These are phyloP conservation scores for Trididemnum clinides DNA, from an alignment of 23 tunicate species.

Conservation along the genomic window DNA sequence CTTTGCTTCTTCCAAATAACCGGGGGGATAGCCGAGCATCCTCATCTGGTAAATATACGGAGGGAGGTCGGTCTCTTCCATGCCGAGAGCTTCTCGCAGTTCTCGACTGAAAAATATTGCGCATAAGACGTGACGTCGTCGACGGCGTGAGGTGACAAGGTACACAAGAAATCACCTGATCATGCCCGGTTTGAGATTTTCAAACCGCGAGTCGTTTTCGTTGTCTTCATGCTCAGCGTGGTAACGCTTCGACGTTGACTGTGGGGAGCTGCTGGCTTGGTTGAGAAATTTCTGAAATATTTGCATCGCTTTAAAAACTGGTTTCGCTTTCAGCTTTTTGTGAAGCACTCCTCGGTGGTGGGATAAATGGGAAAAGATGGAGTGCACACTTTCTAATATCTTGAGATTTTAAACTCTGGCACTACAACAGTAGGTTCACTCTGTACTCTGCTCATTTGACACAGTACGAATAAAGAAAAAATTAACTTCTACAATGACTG, in stretches of 20 bases:
- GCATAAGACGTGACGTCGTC: too few relatives aligned
- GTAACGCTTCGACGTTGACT: slow-evolving; percentile 50
- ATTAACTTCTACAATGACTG: too few relatives aligned
- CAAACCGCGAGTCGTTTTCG: slow-evolving; percentile 36
- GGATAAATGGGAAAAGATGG: too few relatives aligned
- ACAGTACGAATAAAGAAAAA: too few relatives aligned
- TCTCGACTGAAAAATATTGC: slow-evolving; percentile 41
- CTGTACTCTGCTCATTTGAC: too few relatives aligned
- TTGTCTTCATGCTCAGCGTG: slow-evolving; percentile 72
- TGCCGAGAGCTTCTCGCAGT: slow-evolving; percentile 80
- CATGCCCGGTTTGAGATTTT: slow-evolving; percentile 66
- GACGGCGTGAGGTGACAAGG: too few relatives aligned
- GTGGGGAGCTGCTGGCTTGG: slow-evolving; percentile 49
- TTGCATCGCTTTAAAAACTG: too few relatives aligned
- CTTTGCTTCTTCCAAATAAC: slow-evolving; percentile 71
- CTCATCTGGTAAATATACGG: slow-evolving; percentile 92
- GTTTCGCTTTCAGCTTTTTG: too few relatives aligned
- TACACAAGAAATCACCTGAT: slow-evolving; percentile 44
- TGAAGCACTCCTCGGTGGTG: too few relatives aligned
- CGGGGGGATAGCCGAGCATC: slow-evolving; percentile 87
- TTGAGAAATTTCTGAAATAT: slow-evolving; percentile 47
- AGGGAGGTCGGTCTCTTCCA: slow-evolving; percentile 60
- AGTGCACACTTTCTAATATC: too few relatives aligned
- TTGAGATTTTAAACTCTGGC: too few relatives aligned
- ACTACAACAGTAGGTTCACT: too few relatives aligned